Conservation (phyloP, 2,113 vertebrate species). For the Tonatia bakeri region DNA sequence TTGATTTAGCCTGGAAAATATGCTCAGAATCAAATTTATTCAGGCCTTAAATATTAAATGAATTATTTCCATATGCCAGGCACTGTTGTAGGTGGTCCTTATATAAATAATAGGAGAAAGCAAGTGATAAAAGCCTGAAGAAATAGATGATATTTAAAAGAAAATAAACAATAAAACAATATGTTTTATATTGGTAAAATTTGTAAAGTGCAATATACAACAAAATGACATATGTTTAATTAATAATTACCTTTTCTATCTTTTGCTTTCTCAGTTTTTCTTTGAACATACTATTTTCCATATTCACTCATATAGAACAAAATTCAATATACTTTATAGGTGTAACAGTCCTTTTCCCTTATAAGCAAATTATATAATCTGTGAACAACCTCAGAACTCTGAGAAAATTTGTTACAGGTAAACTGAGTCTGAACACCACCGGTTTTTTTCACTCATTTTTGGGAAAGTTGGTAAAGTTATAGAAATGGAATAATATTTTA, state of each 20-base stretch:
- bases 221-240: neutral
- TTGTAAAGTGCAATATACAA: neutral
- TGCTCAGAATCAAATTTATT: neutral
- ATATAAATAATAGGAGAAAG: neutral
- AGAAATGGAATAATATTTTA: conserved; percentile 23
- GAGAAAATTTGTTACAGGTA: neutral
- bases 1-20: neutral
- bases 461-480: conserved; percentile 13
- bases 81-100: neutral
- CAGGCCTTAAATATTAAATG: neutral
- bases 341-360: neutral
- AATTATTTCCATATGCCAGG: neutral
- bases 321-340: neutral
- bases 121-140: neutral
- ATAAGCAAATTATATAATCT: neutral
- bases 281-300: neutral
- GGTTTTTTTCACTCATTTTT: neutral
- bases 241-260: neutral
- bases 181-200: neutral
- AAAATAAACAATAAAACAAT: neutral
- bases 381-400: neutral
- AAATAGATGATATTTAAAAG: neutral
- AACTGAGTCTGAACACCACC: neutral
- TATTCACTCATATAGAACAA: neutral
- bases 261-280: neutral